Percentiles rank a stretch among this genome's conserved stretches.
These are phyloP conservation scores for Alosa sapidissima DNA, from an alignment of 2,797 vertebrate genomes.

Conservation along the genomic window DNA sequence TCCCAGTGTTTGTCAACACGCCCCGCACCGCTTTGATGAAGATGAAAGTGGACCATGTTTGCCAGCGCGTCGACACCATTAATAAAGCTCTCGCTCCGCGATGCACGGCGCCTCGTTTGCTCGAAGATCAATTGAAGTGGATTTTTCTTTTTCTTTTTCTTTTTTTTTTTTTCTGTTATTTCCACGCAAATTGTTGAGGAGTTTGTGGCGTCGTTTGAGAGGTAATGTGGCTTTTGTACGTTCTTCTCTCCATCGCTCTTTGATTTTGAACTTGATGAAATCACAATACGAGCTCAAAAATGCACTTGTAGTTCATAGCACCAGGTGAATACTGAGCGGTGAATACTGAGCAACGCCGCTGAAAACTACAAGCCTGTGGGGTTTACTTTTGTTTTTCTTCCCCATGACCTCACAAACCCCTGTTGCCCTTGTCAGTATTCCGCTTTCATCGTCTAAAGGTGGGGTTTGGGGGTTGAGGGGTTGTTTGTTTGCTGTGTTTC, in stretches of 20 bases:
- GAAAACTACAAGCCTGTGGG: not conserved
- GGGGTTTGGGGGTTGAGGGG: not conserved
- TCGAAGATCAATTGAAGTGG: conserved; percentile 34
- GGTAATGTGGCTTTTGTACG: not conserved
- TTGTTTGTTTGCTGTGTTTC: conserved; percentile 15
- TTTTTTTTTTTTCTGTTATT: not conserved
- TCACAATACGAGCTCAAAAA: not conserved
- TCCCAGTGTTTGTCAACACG: conserved; percentile 55
- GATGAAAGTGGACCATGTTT: conserved; percentile 51
- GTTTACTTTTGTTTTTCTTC: not conserved
- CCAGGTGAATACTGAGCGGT: not conserved
- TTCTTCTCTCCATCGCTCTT: not conserved
- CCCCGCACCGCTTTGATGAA: conserved; percentile 51
- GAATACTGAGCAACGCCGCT: not conserved
- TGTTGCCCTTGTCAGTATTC: not conserved
- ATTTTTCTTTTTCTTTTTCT: not conserved
- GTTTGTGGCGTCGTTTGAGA: not conserved
- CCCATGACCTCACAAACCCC: not conserved
- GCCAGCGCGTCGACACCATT: conserved; percentile 42
- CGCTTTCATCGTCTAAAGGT: not conserved
- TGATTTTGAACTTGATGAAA: not conserved
- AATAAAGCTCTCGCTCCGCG: not conserved
- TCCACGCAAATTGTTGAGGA: not conserved
- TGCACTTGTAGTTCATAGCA: not conserved
- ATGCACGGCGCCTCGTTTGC: conserved; percentile 45